phyloP scores from a whole-genome alignment of 1,140 invertebrate genomes.

The Bombus huntii region DNA sequence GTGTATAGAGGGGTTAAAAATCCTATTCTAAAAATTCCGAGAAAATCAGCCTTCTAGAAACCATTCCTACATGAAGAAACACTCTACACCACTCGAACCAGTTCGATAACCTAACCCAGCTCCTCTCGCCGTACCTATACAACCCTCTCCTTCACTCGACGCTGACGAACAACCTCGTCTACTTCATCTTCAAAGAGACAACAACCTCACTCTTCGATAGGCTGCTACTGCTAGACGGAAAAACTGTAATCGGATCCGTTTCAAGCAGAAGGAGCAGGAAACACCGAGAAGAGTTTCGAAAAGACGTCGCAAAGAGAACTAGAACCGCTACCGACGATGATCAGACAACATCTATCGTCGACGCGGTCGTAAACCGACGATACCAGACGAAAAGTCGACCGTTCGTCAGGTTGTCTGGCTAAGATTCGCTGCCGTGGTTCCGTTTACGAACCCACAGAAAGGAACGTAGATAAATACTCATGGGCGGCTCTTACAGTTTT shows the following conservation, averaged over 20 bases:
- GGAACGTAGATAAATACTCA: conserved; percentile 50
- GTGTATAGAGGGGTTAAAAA: background rate
- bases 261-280: background rate
- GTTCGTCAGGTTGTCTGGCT: conserved; percentile 25
- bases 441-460: conserved; percentile 45
- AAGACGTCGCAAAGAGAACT: background rate
- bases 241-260: conserved; percentile 27
- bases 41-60: background rate
- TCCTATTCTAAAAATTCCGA: background rate
- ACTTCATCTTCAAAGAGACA: background rate
- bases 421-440: conserved; percentile 19
- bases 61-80: background rate
- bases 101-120: background rate
- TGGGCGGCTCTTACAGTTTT: conserved; percentile 21
- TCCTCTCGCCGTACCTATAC: background rate
- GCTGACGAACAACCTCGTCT: background rate
- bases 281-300: background rate
- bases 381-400: background rate
- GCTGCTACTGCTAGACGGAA: background rate
- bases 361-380: conserved; percentile 8
- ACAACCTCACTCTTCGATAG: conserved; percentile 3
- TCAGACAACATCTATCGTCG: conserved; percentile 26
- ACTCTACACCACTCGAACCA: background rate
- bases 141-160: background rate
- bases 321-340: background rate